Percentiles rank a stretch among this genome's conserved stretches.
phyloP scores from a whole-genome alignment of 2,888 invertebrate species.

The Drosophila neonasuta region DNA sequence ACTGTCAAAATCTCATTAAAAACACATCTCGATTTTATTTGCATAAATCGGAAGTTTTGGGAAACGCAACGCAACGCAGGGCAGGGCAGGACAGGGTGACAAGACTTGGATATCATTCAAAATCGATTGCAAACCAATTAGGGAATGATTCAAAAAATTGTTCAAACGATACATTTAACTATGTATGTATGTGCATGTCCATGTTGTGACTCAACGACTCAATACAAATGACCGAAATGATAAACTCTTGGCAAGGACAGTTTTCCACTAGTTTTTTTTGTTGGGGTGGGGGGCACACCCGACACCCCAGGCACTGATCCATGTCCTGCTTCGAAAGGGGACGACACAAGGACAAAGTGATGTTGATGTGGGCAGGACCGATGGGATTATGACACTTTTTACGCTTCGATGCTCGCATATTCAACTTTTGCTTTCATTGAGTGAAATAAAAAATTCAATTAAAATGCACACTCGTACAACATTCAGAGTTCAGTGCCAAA shows the following conservation, averaged over 20 bases:
- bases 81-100: constrained; percentile 4
- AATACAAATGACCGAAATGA: constrained; percentile 31
- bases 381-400: constrained; percentile 67
- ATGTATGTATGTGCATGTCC: constrained; percentile 18
- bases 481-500: constrained; percentile 48
- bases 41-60: constrained; percentile 57
- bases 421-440: constrained; percentile 68
- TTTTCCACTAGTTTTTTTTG: constrained; percentile 2
- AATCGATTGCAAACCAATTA: constrained; percentile 69
- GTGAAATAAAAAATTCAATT: constrained; percentile 73
- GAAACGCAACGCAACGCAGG: constrained; percentile 19
- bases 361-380: constrained; percentile 14
- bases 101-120: constrained; percentile 43
- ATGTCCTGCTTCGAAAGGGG: not conserved
- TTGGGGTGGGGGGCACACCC: no score
- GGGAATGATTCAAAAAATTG: constrained; percentile 52
- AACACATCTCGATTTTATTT: constrained; percentile 68
- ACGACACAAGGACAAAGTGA: not conserved
- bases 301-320: not conserved
- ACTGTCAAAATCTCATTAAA: constrained; percentile 61
- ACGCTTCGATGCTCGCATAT: constrained; percentile 56
- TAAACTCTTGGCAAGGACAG: constrained; percentile 30
- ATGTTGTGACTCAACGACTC: constrained; percentile 12
- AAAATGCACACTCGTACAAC: constrained; percentile 63
- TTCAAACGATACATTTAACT: constrained; percentile 22